Percentiles rank a stretch among this genome's conserved stretches.
Conservation (phyloP, 2,888 invertebrate species). For the Metacarcinus magister region DNA sequence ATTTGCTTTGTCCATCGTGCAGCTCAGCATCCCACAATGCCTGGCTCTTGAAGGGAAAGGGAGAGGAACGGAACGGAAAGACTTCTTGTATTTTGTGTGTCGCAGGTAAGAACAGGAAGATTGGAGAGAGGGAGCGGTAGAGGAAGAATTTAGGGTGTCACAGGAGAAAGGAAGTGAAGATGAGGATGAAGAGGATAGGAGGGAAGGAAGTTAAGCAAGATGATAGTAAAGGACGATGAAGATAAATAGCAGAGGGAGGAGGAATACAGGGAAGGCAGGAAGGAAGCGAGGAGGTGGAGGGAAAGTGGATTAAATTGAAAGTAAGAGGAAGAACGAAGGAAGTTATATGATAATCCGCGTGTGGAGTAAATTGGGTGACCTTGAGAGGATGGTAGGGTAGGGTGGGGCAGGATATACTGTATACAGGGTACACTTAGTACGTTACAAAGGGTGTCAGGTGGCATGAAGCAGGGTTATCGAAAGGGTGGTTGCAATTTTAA, state of each 20-base stretch:
- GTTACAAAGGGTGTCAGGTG: neutral
- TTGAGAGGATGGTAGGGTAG: neutral
- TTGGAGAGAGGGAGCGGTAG: neutral
- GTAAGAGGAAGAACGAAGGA: neutral
- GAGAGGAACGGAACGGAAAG: neutral
- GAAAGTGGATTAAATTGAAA: neutral
- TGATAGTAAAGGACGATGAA: neutral
- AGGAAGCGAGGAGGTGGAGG: neutral
- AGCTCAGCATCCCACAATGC: neutral
- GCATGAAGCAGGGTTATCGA: neutral
- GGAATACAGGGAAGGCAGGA: neutral
- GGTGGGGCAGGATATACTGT: too few relatives aligned
- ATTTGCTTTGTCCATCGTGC: neutral
- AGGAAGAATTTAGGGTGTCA: neutral
- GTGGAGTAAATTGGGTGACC: neutral
- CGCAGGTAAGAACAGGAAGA: neutral
- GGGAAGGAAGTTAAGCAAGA: neutral
- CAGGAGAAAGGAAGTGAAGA: conserved; percentile 6
- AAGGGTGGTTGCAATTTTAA: neutral
- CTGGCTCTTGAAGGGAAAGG: neutral
- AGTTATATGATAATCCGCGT: neutral
- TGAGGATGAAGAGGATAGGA: neutral
- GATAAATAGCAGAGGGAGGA: neutral
- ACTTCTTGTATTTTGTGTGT: neutral
- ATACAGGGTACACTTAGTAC: neutral